phyloP scores from a whole-genome alignment of 2,888 invertebrate species.

The Poecilus cupreus region DNA sequence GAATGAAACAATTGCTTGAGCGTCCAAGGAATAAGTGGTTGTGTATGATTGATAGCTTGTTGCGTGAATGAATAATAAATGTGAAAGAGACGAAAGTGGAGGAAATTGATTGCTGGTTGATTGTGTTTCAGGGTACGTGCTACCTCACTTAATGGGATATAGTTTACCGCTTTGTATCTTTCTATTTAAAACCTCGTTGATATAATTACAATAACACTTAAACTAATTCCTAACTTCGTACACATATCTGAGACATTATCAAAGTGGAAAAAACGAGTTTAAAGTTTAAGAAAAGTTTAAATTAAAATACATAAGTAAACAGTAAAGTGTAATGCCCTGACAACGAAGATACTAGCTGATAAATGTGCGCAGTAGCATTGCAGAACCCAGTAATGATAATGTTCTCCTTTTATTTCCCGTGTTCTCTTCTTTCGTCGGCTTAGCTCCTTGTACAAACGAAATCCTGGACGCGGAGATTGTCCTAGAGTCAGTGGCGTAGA shows the following conservation, averaged over 20 bases:
- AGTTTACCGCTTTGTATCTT: too few species aligned
- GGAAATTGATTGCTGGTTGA: too few species aligned
- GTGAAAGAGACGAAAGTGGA: too few species aligned
- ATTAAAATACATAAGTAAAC: conserved; percentile 50
- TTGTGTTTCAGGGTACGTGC: too few species aligned
- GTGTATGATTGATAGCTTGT: too few species aligned
- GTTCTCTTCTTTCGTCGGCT: conserved; percentile 6
- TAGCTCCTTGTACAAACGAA: background rate
- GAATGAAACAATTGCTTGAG: too few species aligned
- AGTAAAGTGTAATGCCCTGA: background rate
- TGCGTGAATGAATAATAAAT: too few species aligned
- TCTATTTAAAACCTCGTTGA: too few species aligned
- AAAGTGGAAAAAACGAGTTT: conserved; percentile 6
- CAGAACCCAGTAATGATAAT: background rate
- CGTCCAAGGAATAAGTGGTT: too few species aligned
- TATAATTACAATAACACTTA: background rate
- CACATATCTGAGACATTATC: conserved; percentile 26
- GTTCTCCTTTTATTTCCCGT: conserved; percentile 1
- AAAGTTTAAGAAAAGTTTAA: conserved; percentile 45
- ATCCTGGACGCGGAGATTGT: background rate
- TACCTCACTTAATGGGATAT: too few species aligned
- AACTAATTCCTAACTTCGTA: background rate
- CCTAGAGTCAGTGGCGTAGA: too few species aligned
- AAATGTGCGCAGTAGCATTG: background rate
- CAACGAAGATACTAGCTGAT: conserved; percentile 18